Evolutionary conservation across 2,113 vertebrate species (phyloP).

Genomic region (Eudyptes chrysolophus): DNA sequence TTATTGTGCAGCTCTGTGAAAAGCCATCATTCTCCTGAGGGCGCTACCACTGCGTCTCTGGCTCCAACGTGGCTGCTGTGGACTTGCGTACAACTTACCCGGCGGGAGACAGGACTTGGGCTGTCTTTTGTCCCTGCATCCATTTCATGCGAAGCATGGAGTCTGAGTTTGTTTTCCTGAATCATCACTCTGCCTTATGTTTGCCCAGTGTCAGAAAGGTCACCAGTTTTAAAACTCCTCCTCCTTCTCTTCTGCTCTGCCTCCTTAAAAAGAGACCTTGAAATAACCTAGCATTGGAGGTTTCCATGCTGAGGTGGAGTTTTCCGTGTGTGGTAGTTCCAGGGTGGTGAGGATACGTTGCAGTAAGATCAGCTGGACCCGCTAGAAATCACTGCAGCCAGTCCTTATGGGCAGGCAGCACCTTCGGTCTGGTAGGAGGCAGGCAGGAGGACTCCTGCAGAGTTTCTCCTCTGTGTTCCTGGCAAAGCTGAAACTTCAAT

Average conservation of each 20-base stretch:
- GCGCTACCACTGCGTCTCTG: background rate
- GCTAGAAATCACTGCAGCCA: background rate
- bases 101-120: fast-evolving
- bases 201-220: background rate
- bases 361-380: background rate
- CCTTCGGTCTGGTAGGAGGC: background rate
- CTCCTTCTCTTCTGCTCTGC: background rate
- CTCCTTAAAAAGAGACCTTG: background rate
- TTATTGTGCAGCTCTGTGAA: background rate
- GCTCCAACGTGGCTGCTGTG: background rate
- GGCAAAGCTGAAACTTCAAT: background rate
- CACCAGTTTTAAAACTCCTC: background rate
- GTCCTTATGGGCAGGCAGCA: background rate
- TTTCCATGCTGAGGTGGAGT: background rate
- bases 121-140: background rate
- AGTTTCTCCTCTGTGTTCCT: background rate
- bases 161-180: background rate
- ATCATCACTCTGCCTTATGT: background rate
- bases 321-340: background rate
- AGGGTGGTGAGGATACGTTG: background rate
- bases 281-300: background rate
- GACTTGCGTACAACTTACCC: background rate
- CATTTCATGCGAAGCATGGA: fast-evolving
- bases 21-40: background rate
- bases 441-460: background rate